These are phyloP conservation scores for Hypsopygia costalis DNA, from an alignment of 2,888 invertebrate genomes.

Conservation along the genomic window DNA sequence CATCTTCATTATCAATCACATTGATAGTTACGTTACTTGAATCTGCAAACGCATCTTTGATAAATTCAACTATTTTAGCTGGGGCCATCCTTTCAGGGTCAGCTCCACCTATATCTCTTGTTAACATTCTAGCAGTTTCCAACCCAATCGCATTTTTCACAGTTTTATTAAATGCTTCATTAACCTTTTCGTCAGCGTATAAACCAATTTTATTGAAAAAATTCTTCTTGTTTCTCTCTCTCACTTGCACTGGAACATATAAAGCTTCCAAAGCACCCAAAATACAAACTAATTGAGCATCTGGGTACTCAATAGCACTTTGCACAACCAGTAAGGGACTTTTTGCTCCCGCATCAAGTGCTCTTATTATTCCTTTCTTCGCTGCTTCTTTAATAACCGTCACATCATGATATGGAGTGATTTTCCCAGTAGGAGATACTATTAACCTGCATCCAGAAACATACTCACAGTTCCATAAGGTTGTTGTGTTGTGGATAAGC, in stretches of 20 bases:
- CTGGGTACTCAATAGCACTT: constrained; percentile 79
- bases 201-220: constrained; percentile 79
- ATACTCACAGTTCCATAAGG: background rate
- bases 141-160: constrained; percentile 82
- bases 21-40: constrained; percentile 78
- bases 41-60: constrained; percentile 42
- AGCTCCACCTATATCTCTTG: constrained; percentile 86
- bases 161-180: constrained; percentile 70
- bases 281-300: constrained; percentile 87
- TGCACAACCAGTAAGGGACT: constrained; percentile 86
- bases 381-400: constrained; percentile 81
- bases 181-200: constrained; percentile 79
- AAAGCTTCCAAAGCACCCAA: constrained; percentile 92
- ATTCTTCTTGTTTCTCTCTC: constrained; percentile 85
- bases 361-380: constrained; percentile 85
- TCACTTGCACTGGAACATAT: constrained; percentile 91
- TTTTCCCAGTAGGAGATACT: constrained; percentile 85
- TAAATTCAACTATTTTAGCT: constrained; percentile 86
- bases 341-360: constrained; percentile 87
- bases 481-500: background rate
- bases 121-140: constrained; percentile 68
- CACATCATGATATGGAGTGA: constrained; percentile 75
- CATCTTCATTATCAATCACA: constrained; percentile 80
- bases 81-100: constrained; percentile 97
- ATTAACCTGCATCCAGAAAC: constrained; percentile 82